A percentile compares a stretch with the other conserved stretches of the same genome.
Conservation (phyloP, 2,888 invertebrate species). For the Temnothorax unifasciatus region DNA sequence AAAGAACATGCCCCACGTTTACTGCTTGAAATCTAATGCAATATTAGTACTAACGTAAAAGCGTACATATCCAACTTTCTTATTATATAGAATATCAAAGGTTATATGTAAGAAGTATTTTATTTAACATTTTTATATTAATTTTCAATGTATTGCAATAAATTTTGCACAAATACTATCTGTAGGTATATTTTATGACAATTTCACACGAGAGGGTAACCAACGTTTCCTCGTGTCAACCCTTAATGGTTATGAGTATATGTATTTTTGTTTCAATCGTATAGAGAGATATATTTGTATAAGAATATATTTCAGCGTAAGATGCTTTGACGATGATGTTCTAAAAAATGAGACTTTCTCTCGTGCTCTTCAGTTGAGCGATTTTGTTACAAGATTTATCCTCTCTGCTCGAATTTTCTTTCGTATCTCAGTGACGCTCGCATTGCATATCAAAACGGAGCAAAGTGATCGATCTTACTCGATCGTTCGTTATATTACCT, state of each 20-base stretch:
- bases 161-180: neutral
- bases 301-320: neutral
- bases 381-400: neutral
- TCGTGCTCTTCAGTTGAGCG: neutral
- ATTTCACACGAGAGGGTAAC: neutral
- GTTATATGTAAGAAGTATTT: neutral
- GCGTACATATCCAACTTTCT: neutral
- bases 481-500: neutral
- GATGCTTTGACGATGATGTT: neutral
- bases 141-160: neutral
- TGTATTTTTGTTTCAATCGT: neutral
- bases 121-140: neutral
- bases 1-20: neutral
- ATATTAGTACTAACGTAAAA: neutral
- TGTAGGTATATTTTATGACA: neutral
- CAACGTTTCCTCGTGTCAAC: neutral
- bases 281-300: neutral
- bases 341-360: neutral
- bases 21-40: neutral
- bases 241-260: neutral
- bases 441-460: slow-evolving; percentile 11
- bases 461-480: slow-evolving; percentile 15
- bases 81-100: neutral
- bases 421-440: neutral
- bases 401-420: neutral